Conservation (phyloP, 1,140 invertebrate species). For the Eufriesea mexicana region DNA sequence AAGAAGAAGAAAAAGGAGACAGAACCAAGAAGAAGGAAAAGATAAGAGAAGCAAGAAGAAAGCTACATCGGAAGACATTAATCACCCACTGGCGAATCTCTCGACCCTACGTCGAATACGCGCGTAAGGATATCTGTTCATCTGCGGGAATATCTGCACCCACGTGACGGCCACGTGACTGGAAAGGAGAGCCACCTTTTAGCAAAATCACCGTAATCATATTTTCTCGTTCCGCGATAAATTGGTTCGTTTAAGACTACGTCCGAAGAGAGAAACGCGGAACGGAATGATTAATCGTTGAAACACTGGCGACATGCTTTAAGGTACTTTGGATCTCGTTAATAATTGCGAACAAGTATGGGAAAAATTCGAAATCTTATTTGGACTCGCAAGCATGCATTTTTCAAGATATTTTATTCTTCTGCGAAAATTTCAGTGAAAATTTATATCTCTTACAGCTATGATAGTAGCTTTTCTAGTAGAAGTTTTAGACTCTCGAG, state of each 20-base stretch:
- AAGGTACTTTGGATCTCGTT: too few relatives aligned
- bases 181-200: background rate
- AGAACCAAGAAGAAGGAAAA: background rate
- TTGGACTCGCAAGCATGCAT: too few relatives aligned
- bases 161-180: constrained; percentile 56
- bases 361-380: too few relatives aligned
- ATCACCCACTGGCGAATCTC: constrained; percentile 69
- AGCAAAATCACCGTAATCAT: background rate
- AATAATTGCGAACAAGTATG: too few relatives aligned
- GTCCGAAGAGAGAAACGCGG: too few relatives aligned
- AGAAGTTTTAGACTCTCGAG: too few relatives aligned
- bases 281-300: too few relatives aligned
- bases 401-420: too few relatives aligned
- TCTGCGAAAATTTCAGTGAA: too few relatives aligned
- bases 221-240: background rate
- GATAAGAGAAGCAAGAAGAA: constrained; percentile 13
- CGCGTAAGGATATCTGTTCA: constrained; percentile 50
- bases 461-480: too few relatives aligned
- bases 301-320: too few relatives aligned
- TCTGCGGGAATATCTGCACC: constrained; percentile 43
- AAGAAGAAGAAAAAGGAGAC: background rate
- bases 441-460: too few relatives aligned
- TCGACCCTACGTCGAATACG: constrained; percentile 49
- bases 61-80: constrained; percentile 69
- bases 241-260: background rate